Evolutionary conservation across 2,888 invertebrate genomes (phyloP).

Genomic region (Eupithecia subfuscata): DNA sequence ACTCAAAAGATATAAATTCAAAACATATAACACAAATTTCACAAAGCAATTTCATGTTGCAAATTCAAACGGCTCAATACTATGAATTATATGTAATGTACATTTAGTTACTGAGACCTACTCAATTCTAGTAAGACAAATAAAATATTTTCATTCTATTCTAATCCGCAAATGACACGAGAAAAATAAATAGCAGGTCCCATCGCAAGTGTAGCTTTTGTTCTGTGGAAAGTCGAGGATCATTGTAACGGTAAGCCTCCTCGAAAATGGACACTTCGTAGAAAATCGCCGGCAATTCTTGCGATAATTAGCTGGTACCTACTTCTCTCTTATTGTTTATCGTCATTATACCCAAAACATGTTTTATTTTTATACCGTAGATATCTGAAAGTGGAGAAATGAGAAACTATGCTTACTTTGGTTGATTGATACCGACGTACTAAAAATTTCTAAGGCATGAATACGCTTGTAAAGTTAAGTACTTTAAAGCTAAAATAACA

Average conservation of each 20-base stretch:
- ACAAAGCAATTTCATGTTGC: neutral
- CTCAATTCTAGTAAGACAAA: neutral
- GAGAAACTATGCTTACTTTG: neutral
- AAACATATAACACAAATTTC: neutral
- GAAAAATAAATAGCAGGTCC: slow-evolving; percentile 55
- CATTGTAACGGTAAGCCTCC: slow-evolving; percentile 62
- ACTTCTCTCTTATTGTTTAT: neutral
- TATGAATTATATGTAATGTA: neutral
- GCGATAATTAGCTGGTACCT: slow-evolving; percentile 51
- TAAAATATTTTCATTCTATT: too few relatives aligned
- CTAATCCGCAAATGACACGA: slow-evolving; percentile 28
- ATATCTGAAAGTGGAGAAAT: neutral
- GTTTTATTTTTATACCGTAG: neutral
- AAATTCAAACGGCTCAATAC: neutral
- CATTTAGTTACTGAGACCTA: neutral
- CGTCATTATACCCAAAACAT: neutral
- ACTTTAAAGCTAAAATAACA: neutral
- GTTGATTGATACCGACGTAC: neutral
- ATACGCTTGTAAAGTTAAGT: neutral
- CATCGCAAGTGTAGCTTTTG: slow-evolving; percentile 65
- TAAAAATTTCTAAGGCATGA: neutral
- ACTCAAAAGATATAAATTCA: neutral
- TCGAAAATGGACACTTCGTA: slow-evolving; percentile 57
- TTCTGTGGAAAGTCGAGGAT: slow-evolving; percentile 70
- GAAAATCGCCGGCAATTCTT: slow-evolving; percentile 70